Evolutionary conservation across 2,888 invertebrate species (phyloP).

Genomic region (Meteorus cinctellus): DNA sequence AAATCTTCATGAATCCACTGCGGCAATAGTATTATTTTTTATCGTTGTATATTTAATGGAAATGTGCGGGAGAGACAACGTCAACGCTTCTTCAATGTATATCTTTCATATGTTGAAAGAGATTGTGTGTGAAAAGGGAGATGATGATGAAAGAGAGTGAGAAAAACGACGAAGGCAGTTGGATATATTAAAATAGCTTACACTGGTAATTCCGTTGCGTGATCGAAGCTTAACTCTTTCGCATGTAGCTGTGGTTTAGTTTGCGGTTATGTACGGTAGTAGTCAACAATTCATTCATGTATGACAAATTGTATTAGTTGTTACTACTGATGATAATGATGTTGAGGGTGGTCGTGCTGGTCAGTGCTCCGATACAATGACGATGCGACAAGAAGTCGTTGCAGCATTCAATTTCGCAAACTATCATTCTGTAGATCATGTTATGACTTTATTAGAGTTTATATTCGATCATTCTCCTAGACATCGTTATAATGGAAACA

Average conservation of each 20-base stretch:
- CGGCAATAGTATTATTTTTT: constrained; percentile 15
- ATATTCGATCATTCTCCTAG: too few relatives aligned
- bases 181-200: constrained; percentile 57
- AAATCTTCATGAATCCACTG: not conserved
- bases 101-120: constrained; percentile 3
- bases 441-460: not conserved
- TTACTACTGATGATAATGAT: not conserved
- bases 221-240: constrained; percentile 66
- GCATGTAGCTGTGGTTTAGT: constrained; percentile 28
- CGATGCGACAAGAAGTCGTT: not conserved
- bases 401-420: not conserved
- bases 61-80: not conserved
- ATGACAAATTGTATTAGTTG: constrained; percentile 8
- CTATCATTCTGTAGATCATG: not conserved
- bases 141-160: constrained; percentile 1
- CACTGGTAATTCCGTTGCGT: constrained; percentile 56
- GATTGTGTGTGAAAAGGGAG: constrained; percentile 23
- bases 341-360: not conserved
- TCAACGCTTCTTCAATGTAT: constrained; percentile 9
- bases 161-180: not conserved
- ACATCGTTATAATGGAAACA: too few relatives aligned
- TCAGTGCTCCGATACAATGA: not conserved
- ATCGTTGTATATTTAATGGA: constrained; percentile 9
- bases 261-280: constrained; percentile 5
- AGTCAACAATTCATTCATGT: constrained; percentile 13